phyloP scores from a whole-genome alignment of 37 sponge, comb jelly and placozoan species.

The Aplysina aerophoba region DNA sequence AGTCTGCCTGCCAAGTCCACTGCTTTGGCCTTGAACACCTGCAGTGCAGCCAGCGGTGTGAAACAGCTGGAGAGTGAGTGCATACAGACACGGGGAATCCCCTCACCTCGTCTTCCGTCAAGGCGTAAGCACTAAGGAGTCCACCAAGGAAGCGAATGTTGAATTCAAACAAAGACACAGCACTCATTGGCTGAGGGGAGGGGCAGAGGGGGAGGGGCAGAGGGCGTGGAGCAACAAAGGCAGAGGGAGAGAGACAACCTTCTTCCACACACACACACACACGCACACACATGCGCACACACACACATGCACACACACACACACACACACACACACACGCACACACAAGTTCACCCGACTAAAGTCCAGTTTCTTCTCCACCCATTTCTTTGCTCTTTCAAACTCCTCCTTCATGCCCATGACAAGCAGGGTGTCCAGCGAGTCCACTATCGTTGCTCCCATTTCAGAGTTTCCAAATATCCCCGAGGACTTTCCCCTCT shows the following conservation, averaged over 20 bases:
- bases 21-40: slow-evolving; percentile 43
- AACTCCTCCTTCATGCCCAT: slow-evolving; percentile 84
- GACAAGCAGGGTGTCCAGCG: slow-evolving; percentile 86
- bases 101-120: slow-evolving; percentile 76
- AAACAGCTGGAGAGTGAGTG: slow-evolving; percentile 33
- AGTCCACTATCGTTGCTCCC: slow-evolving; percentile 90
- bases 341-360: slow-evolving; percentile 58
- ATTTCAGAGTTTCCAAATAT: slow-evolving; percentile 72
- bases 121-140: slow-evolving; percentile 79
- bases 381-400: slow-evolving; percentile 77
- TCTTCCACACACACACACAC: slow-evolving; percentile 34
- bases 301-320: slow-evolving; percentile 52
- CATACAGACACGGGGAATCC: background rate
- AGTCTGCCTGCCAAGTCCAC: slow-evolving; percentile 54
- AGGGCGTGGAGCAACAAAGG: no score
- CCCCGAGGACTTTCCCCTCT: slow-evolving; percentile 57
- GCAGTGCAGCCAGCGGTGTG: slow-evolving; percentile 22
- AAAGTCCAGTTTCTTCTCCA: slow-evolving; percentile 59
- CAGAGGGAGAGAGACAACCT: background rate
- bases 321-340: slow-evolving; percentile 43
- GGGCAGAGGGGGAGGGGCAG: no score
- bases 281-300: slow-evolving; percentile 32
- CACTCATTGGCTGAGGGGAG: slow-evolving; percentile 42
- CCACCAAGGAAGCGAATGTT: slow-evolving; percentile 90
- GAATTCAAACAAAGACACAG: slow-evolving; percentile 85